These are phyloP conservation scores for Hesperophylax magnus DNA, from an alignment of 1,140 invertebrate species.

Conservation along the genomic window DNA sequence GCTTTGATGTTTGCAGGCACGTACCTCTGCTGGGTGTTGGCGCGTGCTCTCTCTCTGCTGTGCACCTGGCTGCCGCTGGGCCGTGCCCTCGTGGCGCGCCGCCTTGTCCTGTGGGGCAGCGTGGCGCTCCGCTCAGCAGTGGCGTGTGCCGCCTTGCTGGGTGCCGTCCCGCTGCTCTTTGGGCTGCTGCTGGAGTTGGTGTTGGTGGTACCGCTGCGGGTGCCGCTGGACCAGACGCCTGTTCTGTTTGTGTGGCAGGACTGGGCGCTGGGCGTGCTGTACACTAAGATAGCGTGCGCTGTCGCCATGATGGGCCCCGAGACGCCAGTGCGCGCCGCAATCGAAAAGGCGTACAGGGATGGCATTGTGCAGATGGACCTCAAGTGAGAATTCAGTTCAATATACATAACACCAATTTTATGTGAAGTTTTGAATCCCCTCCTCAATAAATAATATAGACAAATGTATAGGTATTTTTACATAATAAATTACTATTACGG, in stretches of 20 bases:
- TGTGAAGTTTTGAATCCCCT: neutral
- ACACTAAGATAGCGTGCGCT: slow-evolving; percentile 98
- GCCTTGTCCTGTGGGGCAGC: slow-evolving; percentile 83
- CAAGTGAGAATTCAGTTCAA: slow-evolving; percentile 62
- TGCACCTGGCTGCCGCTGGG: slow-evolving; percentile 92
- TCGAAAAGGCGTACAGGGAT: slow-evolving; percentile 92
- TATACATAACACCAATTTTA: no score
- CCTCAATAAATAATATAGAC: no score
- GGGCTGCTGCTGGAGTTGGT: slow-evolving; percentile 91
- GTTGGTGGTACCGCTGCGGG: slow-evolving; percentile 92
- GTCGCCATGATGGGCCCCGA: slow-evolving; percentile 98
- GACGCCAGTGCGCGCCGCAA: slow-evolving; percentile 90
- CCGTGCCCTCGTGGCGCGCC: slow-evolving; percentile 80
- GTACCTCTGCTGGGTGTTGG: slow-evolving; percentile 92
- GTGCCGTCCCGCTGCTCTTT: slow-evolving; percentile 93
- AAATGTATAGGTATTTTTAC: no score
- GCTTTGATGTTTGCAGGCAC: slow-evolving; percentile 72
- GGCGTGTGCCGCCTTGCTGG: slow-evolving; percentile 85
- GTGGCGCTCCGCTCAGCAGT: slow-evolving; percentile 79
- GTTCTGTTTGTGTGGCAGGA: slow-evolving; percentile 97
- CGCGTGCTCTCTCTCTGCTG: slow-evolving; percentile 83
- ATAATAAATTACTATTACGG: neutral
- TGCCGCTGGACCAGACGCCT: slow-evolving; percentile 94
- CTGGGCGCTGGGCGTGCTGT: slow-evolving; percentile 96
- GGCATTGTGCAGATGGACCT: slow-evolving; percentile 95